A percentile compares a stretch with the other conserved stretches of the same genome.
Evolutionary conservation across 1,140 invertebrate species (phyloP).

Genomic region (Brachionus rotundiformis): DNA sequence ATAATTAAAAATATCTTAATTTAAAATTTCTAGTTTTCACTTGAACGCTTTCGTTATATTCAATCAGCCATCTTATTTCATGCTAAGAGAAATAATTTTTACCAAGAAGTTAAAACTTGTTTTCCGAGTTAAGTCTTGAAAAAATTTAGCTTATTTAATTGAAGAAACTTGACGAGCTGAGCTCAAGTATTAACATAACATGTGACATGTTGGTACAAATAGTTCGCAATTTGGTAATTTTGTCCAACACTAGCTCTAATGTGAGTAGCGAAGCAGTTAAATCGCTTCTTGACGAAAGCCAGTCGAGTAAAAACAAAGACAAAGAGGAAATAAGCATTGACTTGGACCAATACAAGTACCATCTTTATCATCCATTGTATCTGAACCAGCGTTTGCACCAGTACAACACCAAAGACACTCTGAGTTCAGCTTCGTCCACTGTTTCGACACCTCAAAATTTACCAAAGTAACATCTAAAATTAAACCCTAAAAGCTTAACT

Average conservation of each 20-base stretch:
- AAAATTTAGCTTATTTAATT: too few relatives aligned
- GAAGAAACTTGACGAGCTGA: slow-evolving; percentile 38
- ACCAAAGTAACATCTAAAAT: slow-evolving; percentile 20
- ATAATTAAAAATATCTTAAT: too few relatives aligned
- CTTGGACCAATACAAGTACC: slow-evolving; percentile 30
- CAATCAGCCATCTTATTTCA: too few relatives aligned
- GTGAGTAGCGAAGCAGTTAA: slow-evolving; percentile 13
- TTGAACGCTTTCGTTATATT: neutral
- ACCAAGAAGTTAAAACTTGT: too few relatives aligned
- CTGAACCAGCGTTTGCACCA: slow-evolving; percentile 38
- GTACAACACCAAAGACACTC: slow-evolving; percentile 30
- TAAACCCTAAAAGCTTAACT: slow-evolving; percentile 3
- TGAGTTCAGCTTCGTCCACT: neutral
- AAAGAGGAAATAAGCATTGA: neutral
- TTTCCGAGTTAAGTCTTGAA: neutral
- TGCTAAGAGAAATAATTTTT: too few relatives aligned
- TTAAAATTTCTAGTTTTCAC: too few relatives aligned
- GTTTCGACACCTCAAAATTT: neutral
- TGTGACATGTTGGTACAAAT: slow-evolving; percentile 43
- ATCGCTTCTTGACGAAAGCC: neutral
- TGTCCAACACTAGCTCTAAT: slow-evolving; percentile 29
- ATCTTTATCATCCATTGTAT: slow-evolving; percentile 40
- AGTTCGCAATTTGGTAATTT: slow-evolving; percentile 18
- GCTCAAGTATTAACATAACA: slow-evolving; percentile 34
- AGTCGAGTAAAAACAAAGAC: neutral